Evolutionary conservation across 2,888 invertebrate species (phyloP).

Genomic region (Polydrusus tereticollis): DNA sequence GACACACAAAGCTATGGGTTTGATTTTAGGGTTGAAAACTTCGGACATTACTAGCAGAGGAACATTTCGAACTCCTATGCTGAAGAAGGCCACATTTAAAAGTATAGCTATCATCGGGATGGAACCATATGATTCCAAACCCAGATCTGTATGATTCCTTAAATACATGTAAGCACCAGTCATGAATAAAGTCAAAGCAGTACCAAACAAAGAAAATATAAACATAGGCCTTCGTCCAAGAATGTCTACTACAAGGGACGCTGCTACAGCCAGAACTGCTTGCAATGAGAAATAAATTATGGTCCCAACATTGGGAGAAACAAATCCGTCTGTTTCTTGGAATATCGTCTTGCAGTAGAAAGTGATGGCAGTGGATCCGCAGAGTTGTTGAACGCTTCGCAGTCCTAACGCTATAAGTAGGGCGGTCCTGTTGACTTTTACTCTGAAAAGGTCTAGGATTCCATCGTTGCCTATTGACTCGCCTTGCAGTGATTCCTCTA

Average conservation of each 20-base stretch:
- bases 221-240: constrained; percentile 71
- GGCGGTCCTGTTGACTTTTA: constrained; percentile 73
- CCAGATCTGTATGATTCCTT: constrained; percentile 62
- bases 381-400: constrained; percentile 70
- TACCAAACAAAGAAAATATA: constrained; percentile 68
- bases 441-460: constrained; percentile 70
- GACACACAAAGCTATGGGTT: constrained; percentile 71
- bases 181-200: constrained; percentile 64
- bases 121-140: constrained; percentile 62
- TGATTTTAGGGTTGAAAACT: constrained; percentile 71
- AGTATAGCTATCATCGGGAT: constrained; percentile 68
- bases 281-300: constrained; percentile 68
- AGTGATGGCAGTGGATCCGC: constrained; percentile 75
- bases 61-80: constrained; percentile 70
- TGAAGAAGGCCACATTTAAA: constrained; percentile 68
- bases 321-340: constrained; percentile 63
- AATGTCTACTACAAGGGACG: constrained; percentile 72
- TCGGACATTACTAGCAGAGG: constrained; percentile 70
- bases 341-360: constrained; percentile 73
- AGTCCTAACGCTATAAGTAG: constrained; percentile 74
- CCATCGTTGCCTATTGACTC: constrained; percentile 69
- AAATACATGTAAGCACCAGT: constrained; percentile 67
- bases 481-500: constrained; percentile 10
- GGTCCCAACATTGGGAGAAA: constrained; percentile 63
- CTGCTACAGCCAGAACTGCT: constrained; percentile 71